Conservation (phyloP, 2,797 vertebrate species). For the Schizopygopsis pylzovi region DNA sequence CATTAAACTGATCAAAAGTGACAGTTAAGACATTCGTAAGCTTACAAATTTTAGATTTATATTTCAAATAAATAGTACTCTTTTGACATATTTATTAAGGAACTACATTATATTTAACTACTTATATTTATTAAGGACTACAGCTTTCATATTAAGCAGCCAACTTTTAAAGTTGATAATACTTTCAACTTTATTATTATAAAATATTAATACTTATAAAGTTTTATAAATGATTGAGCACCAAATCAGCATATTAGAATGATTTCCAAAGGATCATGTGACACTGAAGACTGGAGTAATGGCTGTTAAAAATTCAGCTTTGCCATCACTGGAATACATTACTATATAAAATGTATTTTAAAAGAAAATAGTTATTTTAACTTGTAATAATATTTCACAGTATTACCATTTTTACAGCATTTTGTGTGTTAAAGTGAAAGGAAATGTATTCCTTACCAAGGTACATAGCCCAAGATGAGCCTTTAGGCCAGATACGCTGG, state of each 20-base stretch:
- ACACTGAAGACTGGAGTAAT: background rate
- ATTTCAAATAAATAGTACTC: background rate
- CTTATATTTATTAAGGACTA: background rate
- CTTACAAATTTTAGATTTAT: background rate
- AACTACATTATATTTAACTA: too few relatives aligned
- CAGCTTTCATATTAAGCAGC: too few relatives aligned
- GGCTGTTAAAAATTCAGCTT: background rate
- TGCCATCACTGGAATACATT: too few relatives aligned
- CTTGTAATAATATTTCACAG: background rate
- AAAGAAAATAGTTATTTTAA: background rate
- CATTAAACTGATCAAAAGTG: background rate
- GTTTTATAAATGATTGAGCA: background rate
- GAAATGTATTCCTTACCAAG: constrained; percentile 73
- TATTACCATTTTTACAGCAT: background rate
- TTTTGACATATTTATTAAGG: background rate
- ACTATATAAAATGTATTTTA: background rate
- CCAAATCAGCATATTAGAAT: background rate
- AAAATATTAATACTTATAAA: too few relatives aligned
- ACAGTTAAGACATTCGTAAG: background rate
- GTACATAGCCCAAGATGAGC: constrained; percentile 92
- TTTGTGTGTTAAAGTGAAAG: background rate
- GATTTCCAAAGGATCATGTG: background rate
- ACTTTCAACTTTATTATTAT: background rate
- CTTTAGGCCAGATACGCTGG: constrained; percentile 93
- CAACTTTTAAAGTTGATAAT: background rate